Base-by-base conservation (phyloP, 1,140 invertebrate species). In the Ips typographus region DNA sequence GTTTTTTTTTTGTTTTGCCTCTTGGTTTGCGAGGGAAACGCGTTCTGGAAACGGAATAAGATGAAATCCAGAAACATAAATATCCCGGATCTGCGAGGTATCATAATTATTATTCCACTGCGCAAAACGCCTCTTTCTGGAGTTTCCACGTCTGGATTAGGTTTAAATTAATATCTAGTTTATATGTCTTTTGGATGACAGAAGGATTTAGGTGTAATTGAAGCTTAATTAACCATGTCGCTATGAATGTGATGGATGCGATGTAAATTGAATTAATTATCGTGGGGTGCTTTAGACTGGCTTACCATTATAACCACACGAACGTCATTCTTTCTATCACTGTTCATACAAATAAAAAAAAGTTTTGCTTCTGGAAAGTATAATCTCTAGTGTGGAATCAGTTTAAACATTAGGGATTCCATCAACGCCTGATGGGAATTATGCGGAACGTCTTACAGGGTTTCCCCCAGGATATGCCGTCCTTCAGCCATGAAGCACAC, bases 21-120 rank as follows among this genome's bases (percentile, higher is more conserved):
- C 53, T 38, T 2, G 53, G 38, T 38, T 39, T 39, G 2, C 4
- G 53, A 56, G 53, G 7, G 53, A 56, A 56, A 56, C 53, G 53
- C 53, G 53, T 38, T 56, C 53, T 56, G 53, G n/a, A 55, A 55
- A 39, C 53, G 53, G 53, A 56, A 56, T 56, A 56, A 36, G 53
- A 56, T 37, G 38, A 56, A 56, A 36, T 56, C 53, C 53, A 22
- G 53, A 40, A 7, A 56, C 53, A 56, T 56, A 56, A 36, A 56
- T 56, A 56, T 56, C 53, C 53, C n/a, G 3, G 53, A 56, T 56
- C 53, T 56, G 53, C n/a, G 53, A 56, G 53, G n/a, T 56, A 36
- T 56, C 53, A 36, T 56, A 56, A 56, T 56, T 56, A 22, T 22
- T 22, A 56, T 56, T n/a, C 22, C 53, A 56, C 7, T 7, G 47